Percentiles rank a stretch among this genome's conserved stretches.
phyloP scores from a whole-genome alignment of 2,113 vertebrate species.

The Macheiramphus alcinus region DNA sequence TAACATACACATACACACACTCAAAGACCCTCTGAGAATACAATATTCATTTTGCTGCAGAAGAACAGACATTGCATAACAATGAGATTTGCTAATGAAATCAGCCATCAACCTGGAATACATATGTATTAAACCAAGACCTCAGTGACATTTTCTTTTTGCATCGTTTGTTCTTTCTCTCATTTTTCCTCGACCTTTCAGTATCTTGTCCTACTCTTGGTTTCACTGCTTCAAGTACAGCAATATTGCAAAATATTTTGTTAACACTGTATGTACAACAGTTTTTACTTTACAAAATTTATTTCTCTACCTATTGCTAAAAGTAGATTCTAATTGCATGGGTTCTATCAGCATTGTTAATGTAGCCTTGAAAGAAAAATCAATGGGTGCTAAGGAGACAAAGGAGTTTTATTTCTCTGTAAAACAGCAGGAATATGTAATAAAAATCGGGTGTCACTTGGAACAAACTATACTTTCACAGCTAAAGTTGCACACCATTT shows the following conservation, averaged over 20 bases:
- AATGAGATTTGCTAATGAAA: constrained; percentile 99
- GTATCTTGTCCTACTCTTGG: constrained; percentile 63
- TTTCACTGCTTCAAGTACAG: constrained; percentile 65
- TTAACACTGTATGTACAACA: neutral
- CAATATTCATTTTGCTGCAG: constrained; percentile 99
- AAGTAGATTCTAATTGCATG: constrained; percentile 48
- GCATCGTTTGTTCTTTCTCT: constrained; percentile 89
- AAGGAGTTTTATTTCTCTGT: constrained; percentile 47
- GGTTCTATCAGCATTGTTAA: constrained; percentile 61
- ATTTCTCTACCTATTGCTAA: constrained; percentile 20
- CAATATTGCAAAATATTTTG: constrained; percentile 45
- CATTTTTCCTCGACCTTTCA: constrained; percentile 71
- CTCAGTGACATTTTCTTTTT: constrained; percentile 94
- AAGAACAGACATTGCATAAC: constrained; percentile 99
- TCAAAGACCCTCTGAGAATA: constrained; percentile 81
- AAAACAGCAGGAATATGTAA: constrained; percentile 13
- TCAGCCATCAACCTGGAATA: constrained; percentile 99
- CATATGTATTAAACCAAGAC: constrained; percentile 97
- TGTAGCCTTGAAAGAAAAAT: constrained; percentile 50
- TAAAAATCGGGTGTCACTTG: neutral
- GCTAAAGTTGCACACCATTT: neutral
- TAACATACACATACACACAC: constrained; percentile 55
- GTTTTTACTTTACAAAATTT: constrained; percentile 49
- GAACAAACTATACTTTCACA: constrained; percentile 14
- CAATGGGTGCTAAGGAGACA: constrained; percentile 63